Evolutionary conservation across 2,113 vertebrate genomes (phyloP), one percentile per base, ranked within the genome.

Genomic region (Alouatta palliata): DNA sequence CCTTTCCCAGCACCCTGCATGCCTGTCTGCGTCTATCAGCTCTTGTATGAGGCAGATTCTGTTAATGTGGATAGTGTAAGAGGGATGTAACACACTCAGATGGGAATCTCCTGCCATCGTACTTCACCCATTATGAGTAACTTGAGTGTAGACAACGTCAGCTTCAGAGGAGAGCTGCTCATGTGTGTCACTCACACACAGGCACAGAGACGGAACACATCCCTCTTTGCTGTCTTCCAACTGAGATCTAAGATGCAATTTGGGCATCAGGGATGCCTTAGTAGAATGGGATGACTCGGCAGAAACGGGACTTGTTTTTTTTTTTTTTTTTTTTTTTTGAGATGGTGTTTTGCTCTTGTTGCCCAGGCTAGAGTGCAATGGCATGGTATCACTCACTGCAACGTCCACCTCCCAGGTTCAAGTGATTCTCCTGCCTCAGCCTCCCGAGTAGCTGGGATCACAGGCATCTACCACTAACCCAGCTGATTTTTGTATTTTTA

Each of bases 211-310:
- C 98, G 98, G 94, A 99, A 99, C 97, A 99, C 98, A 83, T 98
- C 98, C 68, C 99, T 99, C 96, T 99, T 99, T 13, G 99, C 99
- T 97, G 99, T 99, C 98, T 99, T 99, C 89, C 98, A 98, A 61
- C 99, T 99, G 98, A 99, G 97, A 96, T 99, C 99, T 10, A 99
- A 99, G 97, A 99, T 99, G 93, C 98, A 99, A 98, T 99, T 99
- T 98, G 99, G 32, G 99, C 98, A 97, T 99, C 99, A 97, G 99
- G 99, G n/a, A 99, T 99, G 97, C 99, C 98, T 85, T 99, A 98
- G 98, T 99, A 99, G 98, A 58, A 58, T 0, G 56, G 49, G 61
- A 64, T 30, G 12, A 64, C 27, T 2, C 13, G 5, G 11, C 61
- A 30, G 27, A 64, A 12, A 30, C 6, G 61, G 8, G 99, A 99